Evolutionary conservation across 2,113 vertebrate genomes (phyloP).

Genomic region (Lasiurus borealis): DNA sequence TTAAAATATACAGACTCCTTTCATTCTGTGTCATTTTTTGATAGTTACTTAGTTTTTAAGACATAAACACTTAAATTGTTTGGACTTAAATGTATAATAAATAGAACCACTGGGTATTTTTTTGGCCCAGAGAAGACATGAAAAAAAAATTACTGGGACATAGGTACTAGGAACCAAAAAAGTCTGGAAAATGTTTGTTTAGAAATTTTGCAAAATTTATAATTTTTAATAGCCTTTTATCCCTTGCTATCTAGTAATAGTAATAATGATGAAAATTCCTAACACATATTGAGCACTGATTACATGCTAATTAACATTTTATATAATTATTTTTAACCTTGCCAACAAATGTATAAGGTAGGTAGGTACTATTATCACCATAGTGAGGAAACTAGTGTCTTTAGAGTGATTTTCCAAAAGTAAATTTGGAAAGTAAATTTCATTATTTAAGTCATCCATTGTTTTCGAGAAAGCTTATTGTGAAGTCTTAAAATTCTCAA

Average conservation of each 20-base stretch:
- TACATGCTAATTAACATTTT: neutral
- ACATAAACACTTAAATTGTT: constrained; percentile 2
- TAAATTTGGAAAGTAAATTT: neutral
- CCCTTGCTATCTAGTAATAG: neutral
- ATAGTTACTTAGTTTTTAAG: neutral
- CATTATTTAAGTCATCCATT: constrained; percentile 26
- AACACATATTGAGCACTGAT: neutral
- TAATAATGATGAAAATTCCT: neutral
- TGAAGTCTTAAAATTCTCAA: neutral
- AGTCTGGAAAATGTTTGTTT: neutral
- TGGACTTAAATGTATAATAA: neutral
- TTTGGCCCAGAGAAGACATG: neutral
- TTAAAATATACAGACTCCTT: constrained; percentile 3
- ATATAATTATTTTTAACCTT: neutral
- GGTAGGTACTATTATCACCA: neutral
- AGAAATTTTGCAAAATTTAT: constrained; percentile 40
- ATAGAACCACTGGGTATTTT: neutral
- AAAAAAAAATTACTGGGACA: neutral
- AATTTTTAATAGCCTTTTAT: neutral
- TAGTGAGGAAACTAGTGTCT: neutral
- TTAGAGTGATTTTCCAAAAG: neutral
- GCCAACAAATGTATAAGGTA: neutral
- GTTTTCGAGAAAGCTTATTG: constrained; percentile 20
- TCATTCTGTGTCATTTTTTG: neutral
- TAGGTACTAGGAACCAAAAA: neutral